A percentile compares a stretch with the other conserved stretches of the same genome.
Evolutionary conservation across 2,797 vertebrate species (phyloP).

Genomic region (Okamejei kenojei): DNA sequence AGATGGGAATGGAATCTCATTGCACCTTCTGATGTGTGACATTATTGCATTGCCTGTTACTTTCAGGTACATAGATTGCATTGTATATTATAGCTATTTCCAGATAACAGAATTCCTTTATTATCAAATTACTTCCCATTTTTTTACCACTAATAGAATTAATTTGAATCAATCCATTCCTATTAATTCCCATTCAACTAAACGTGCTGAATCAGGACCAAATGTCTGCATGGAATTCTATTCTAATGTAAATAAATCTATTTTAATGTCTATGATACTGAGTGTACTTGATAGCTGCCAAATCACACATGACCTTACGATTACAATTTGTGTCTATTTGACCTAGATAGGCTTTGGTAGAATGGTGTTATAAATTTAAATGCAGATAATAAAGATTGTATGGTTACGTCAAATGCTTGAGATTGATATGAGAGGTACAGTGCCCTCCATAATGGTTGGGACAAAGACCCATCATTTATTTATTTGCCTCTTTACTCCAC

Average conservation of each 20-base stretch:
- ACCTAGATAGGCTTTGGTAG: neutral
- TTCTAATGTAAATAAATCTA: neutral
- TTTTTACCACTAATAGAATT: neutral
- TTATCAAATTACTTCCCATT: neutral
- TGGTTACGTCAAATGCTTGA: too few relatives aligned
- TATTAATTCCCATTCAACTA: neutral
- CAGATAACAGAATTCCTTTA: neutral
- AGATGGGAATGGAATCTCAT: neutral
- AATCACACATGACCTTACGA: neutral
- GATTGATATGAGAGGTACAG: neutral
- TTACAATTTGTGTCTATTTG: neutral
- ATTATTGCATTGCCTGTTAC: neutral
- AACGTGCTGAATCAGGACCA: neutral
- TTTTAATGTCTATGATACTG: neutral
- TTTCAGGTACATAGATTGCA: neutral
- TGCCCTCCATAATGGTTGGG: too few relatives aligned
- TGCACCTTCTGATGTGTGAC: neutral
- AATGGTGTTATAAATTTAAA: neutral
- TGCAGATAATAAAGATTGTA: neutral
- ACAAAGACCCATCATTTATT: too few relatives aligned
- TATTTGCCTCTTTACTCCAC: too few relatives aligned
- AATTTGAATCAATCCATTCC: neutral
- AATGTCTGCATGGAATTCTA: too few relatives aligned
- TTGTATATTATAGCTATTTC: neutral
- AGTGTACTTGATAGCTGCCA: neutral